Evolutionary conservation across 2,888 invertebrate genomes (phyloP).

Genomic region (Leptinotarsa juncta): DNA sequence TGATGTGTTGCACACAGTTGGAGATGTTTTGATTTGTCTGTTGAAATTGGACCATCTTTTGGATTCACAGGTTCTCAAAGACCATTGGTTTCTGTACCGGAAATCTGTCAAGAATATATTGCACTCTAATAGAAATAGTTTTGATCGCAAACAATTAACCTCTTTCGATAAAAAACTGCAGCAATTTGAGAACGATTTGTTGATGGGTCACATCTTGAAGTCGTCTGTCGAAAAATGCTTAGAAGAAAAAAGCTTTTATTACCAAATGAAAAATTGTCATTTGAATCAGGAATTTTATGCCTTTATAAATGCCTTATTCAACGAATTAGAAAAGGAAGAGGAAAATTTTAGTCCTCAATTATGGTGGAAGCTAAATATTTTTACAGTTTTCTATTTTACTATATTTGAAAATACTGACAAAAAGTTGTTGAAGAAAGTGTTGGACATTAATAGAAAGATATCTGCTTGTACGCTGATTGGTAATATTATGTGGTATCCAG

Average conservation of each 20-base stretch:
- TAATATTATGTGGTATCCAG: slow-evolving; percentile 87
- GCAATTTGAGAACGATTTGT: slow-evolving; percentile 75
- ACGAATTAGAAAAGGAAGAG: slow-evolving; percentile 74
- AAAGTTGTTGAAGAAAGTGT: slow-evolving; percentile 77
- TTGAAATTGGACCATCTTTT: slow-evolving; percentile 77
- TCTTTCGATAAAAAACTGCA: slow-evolving; percentile 79
- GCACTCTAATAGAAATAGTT: slow-evolving; percentile 70
- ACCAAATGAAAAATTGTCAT: slow-evolving; percentile 61
- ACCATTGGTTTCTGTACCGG: slow-evolving; percentile 83
- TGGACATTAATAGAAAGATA: slow-evolving; percentile 82
- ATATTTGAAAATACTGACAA: slow-evolving; percentile 83
- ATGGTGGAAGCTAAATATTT: slow-evolving; percentile 75
- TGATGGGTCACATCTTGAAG: slow-evolving; percentile 79
- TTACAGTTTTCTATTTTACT: slow-evolving; percentile 76
- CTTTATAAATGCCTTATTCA: slow-evolving; percentile 74
- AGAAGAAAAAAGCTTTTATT: slow-evolving; percentile 55
- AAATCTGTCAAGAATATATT: slow-evolving; percentile 78
- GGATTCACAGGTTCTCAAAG: slow-evolving; percentile 69
- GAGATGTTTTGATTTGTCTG: slow-evolving; percentile 75
- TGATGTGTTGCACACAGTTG: slow-evolving; percentile 69
- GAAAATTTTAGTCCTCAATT: slow-evolving; percentile 68
- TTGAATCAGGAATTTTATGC: slow-evolving; percentile 72
- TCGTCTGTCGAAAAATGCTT: slow-evolving; percentile 59
- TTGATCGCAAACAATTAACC: slow-evolving; percentile 72
- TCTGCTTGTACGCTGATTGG: slow-evolving; percentile 84